Evolutionary conservation across 2,797 vertebrate genomes (phyloP), one percentile per base, ranked within the genome.

Genomic region (Cheirogaleus major): DNA sequence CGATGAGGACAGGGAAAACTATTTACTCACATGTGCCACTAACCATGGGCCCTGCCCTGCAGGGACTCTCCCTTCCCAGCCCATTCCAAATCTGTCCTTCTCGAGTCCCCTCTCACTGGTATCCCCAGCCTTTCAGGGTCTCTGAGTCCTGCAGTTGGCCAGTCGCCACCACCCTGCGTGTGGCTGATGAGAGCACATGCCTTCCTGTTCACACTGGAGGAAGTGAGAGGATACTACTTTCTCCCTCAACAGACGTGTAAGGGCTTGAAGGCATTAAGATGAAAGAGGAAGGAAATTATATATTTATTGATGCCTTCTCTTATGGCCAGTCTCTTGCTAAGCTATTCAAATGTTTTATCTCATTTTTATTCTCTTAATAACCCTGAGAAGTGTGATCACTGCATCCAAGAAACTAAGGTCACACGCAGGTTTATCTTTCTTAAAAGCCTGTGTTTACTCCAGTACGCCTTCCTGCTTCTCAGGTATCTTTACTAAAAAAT

Each of bases 151-250:
- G 27, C 43, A 57, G 32, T 14, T 75, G 50, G 4, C 73, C 65
- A 45, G 13, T 32, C 32, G 13, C 52, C 9, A 2, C 14, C 32
- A 55, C 55, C 43, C 4, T 1, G 0, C 1, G 5, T n/a, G 27
- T 32, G 27, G 3, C 27, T 55, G 25, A 10, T 0, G 7, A 6
- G 57, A 15, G 8, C 5, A 0, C 7, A 11, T 0, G 1, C 6
- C 61, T 63, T 91, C 43, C 65, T 4, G 0, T 23, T 50, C 48
- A 35, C 5, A 7, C 4, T 22, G 35, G 57, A 61, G 50, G 23
- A 78, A 41, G 10, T 27, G 35, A 3, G 15, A 75, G 13, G 23
- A 59, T 2, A 4, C 38, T 50, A 2, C 61, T 78, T 50, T 23
- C 32, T 32, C 17, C 7, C 35, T 38, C 30, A 9, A 67, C 2